Conservation (phyloP, 2,888 invertebrate species). For the Drosophila neoperkinsi region DNA sequence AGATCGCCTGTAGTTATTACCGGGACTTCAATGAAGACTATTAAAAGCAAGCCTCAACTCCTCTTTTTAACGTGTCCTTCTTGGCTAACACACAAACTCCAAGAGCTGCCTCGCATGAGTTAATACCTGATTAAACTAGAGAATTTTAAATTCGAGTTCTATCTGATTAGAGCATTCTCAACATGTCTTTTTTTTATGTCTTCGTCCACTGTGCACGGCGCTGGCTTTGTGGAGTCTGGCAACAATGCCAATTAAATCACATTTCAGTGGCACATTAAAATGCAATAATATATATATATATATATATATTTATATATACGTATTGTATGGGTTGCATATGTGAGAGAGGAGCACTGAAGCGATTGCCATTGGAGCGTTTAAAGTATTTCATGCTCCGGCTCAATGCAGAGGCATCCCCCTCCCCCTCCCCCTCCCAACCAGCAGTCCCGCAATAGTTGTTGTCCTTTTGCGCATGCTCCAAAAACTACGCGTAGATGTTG, state of each 20-base stretch:
- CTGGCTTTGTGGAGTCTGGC: slow-evolving; percentile 24
- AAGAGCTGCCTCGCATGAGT: not conserved
- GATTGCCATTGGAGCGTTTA: slow-evolving; percentile 61
- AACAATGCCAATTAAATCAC: slow-evolving; percentile 79
- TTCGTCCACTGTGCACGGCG: slow-evolving; percentile 45
- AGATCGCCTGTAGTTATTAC: not conserved
- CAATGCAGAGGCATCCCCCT: slow-evolving; percentile 26
- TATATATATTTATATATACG: slow-evolving; percentile 29
- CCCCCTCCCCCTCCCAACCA: not conserved
- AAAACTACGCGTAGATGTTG: slow-evolving; percentile 64
- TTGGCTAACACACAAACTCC: not conserved
- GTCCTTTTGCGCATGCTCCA: slow-evolving; percentile 64
- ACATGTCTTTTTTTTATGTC: not conserved
- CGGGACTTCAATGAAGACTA: not conserved
- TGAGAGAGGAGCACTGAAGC: slow-evolving; percentile 14
- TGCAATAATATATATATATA: slow-evolving; percentile 63
- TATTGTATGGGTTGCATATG: slow-evolving; percentile 21
- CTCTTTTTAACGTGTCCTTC: not conserved
- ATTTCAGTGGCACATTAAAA: slow-evolving; percentile 81
- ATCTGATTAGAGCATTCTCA: slow-evolving; percentile 1
- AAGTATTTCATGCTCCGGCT: slow-evolving; percentile 69
- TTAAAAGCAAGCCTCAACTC: not conserved
- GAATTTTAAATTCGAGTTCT: not conserved
- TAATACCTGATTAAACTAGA: not conserved
- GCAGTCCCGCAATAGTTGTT: slow-evolving; percentile 26